Evolutionary conservation across 2,113 vertebrate species (phyloP), one percentile per base, ranked within the genome.

Genomic region (Saimiri boliviensis): DNA sequence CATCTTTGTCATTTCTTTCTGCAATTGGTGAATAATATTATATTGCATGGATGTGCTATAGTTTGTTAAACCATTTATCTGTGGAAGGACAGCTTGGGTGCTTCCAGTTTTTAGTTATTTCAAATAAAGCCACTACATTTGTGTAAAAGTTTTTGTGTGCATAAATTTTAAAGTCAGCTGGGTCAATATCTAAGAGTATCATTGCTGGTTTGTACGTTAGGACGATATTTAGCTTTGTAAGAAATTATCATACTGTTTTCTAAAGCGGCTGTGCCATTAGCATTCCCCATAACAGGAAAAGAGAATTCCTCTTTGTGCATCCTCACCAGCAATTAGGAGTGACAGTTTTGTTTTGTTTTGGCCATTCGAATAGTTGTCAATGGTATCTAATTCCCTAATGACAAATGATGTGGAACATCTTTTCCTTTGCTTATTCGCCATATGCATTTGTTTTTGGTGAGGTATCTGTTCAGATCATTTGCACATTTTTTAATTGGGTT

Each of bases 291-390:
- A 77, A 30, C 6, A 30, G n/a, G n/a, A 9, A 68, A 25, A 1
- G 27, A 76, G 47, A 68, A 27, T 25, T 54, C n/a, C 12, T 42
- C 2, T 45, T 8, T 54, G 20, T 20, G 13, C 14, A 6, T 54
- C n/a, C 20, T 74, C 3, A 19, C 1, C 42, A 19, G 35, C 35
- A 71, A 12, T 37, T 1, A 27, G 37, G 0, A 17, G 1, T 5
- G 37, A 63, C 4, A 17, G 47, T 32, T 58, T 77, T 40, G 23
- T 19, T 76, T 85, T 42, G 3, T 49, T 49, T 85, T n/a, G n/a
- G 4, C 9, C 68, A 16, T 76, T 74, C 27, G 42, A 42, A 23
- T n/a, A 7, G 1, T 7, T 42, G 6, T 35, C 9, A 70, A 68
- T 9, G 27, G 9, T 82, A 40, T 37, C 4, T 25, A 82, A 60